Percentiles rank a stretch among this genome's conserved stretches.
Evolutionary conservation across 2,797 vertebrate species (phyloP).

Genomic region (Pteropus rufus): DNA sequence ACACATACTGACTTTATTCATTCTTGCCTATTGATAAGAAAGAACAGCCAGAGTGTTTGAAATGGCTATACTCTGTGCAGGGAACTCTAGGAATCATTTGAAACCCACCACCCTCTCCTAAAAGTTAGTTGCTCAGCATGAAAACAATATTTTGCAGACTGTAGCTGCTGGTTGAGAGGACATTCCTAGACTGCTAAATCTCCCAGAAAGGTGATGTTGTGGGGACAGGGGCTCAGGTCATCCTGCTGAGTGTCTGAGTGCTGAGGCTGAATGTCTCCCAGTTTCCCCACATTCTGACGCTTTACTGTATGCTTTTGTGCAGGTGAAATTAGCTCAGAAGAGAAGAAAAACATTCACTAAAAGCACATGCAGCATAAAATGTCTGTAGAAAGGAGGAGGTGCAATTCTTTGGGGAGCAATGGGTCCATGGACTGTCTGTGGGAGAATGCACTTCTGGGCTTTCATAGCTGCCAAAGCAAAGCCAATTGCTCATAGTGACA

Average conservation of each 20-base stretch:
- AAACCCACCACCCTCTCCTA: background rate
- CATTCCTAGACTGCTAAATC: background rate
- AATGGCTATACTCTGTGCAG: background rate
- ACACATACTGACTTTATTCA: background rate
- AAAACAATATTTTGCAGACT: background rate
- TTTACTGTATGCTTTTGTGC: background rate
- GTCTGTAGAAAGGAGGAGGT: too few relatives aligned
- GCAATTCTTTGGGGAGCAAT: fast-evolving
- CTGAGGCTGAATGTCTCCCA: background rate
- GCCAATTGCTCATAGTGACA: background rate
- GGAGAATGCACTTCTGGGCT: background rate
- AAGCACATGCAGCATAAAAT: background rate
- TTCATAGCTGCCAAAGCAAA: background rate
- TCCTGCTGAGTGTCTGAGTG: background rate
- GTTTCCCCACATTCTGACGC: background rate
- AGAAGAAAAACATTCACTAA: background rate
- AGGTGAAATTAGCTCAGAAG: background rate
- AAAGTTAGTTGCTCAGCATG: background rate
- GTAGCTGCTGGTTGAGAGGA: background rate
- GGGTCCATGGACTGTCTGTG: background rate
- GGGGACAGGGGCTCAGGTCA: background rate
- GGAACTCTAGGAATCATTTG: background rate
- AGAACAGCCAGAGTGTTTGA: background rate
- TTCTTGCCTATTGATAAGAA: background rate
- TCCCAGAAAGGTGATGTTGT: background rate